Conservation (phyloP, 2,888 invertebrate species). For the Polymixis lichenea region DNA sequence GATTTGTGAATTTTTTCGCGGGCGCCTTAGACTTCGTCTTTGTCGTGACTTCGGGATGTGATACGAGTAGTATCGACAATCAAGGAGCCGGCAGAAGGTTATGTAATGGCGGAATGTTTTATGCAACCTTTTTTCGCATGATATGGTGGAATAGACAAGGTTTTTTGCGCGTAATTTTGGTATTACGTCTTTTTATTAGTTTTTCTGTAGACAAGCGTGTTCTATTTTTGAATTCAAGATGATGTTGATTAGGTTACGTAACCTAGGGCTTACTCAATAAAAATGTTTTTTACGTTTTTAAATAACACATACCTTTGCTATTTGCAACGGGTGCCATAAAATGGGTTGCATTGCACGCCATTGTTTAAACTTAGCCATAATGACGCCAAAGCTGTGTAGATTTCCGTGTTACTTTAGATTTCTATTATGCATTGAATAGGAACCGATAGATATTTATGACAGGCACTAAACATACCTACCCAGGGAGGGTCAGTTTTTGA, state of each 20-base stretch:
- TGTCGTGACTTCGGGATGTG: slow-evolving; percentile 57
- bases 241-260: slow-evolving; percentile 19
- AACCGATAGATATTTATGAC: slow-evolving; percentile 15
- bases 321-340: not conserved
- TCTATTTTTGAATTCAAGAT: slow-evolving; percentile 42
- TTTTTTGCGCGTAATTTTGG: slow-evolving; percentile 57
- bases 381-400: slow-evolving; percentile 2
- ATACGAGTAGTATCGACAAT: slow-evolving; percentile 60
- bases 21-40: slow-evolving; percentile 52
- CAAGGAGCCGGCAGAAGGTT: slow-evolving; percentile 59
- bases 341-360: not conserved
- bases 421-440: slow-evolving; percentile 4
- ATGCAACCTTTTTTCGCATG: slow-evolving; percentile 63
- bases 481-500: not conserved
- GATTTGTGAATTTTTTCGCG: slow-evolving; percentile 71
- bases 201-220: slow-evolving; percentile 23
- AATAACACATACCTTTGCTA: not conserved
- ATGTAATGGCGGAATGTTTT: slow-evolving; percentile 66
- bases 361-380: slow-evolving; percentile 11
- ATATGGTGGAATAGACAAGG: slow-evolving; percentile 57
- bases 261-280: not conserved
- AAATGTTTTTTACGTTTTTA: not conserved
- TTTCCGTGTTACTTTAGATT: not conserved
- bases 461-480: slow-evolving; percentile 15
- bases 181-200: slow-evolving; percentile 54